Evolutionary conservation across 2,888 invertebrate genomes (phyloP), one percentile per base, ranked within the genome.

Genomic region (Lochmaea capreae): DNA sequence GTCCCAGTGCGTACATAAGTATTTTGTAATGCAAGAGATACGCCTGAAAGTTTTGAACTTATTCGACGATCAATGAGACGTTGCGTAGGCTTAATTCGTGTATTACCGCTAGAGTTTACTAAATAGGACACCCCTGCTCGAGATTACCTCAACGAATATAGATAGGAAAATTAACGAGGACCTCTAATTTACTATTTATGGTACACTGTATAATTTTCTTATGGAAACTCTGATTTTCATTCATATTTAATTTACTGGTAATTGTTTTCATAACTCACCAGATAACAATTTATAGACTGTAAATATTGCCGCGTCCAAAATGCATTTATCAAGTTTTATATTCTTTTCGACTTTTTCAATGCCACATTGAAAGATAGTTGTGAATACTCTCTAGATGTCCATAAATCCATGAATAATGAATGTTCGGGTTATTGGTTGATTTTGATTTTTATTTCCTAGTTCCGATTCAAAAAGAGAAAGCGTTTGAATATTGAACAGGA

Each of bases 321-420:
- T 46, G 46, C 11, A 12, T 46, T 46, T 46, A 46, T 46, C 46
- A 12, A 12, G 0, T 46, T 46, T 46, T 46, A 46, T 46, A 14
- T 46, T 46, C 46, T 43, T 12, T 43, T 11, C 43, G 22, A 43
- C 12, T 43, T 46, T 46, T 46, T 33, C 33, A 8, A 33, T 8
- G 46, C 14, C 46, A 46, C 11, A 46, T 46, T 12, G 46, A 14
- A 46, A 46, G 14, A 46, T 5, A 54, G 0, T 54, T 54, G 18
- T 54, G 18, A 54, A 54, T 18, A 54, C 54, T 54, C 54, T 54
- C 9, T 18, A 54, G 54, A 61, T 61, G 10, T 61, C 16, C 61
- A n/a, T 61, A 33, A 61, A n/a, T 59, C n/a, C 59, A n/a, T 59
- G 12, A 59, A 61, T 61, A 39, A 61, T 61, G 61, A 61, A 59